Evolutionary conservation across 1,140 invertebrate species (phyloP), one percentile per base, ranked within the genome.

Genomic region (Drosophila ambigua): DNA sequence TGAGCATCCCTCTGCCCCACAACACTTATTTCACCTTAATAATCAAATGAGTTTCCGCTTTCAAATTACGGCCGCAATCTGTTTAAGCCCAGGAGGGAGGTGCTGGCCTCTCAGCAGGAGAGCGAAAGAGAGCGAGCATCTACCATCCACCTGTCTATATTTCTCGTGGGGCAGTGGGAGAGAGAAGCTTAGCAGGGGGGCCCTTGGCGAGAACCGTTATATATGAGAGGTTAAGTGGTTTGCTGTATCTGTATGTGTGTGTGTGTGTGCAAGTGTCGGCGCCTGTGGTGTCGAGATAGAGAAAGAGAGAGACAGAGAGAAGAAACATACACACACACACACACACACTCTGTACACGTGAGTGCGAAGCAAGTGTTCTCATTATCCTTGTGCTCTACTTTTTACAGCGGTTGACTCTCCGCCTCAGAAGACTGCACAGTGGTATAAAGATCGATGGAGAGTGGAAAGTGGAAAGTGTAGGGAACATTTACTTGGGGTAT

Each of bases 51-150:
- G 79, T 88, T 88, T 88, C 63, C 76, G 79, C 83, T 89, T 72
- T 83, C 79, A 88, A 87, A 88, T 88, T 88, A 88, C 79, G 83
- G 83, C 83, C 83, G 83, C 84, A 88, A 87, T 87, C 84, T 88
- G 83, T 83, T 88, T 87, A 88, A 72, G 69, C 79, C 76, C 72
- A 59, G 57, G 45, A 57, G 63, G 63, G 73, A 65, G 71, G 48
- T 44, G 71, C 44, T 41, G 39, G 53, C 58, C 15, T 23, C 49
- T 50, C 63, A 49, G 51, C 58, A 28, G 26, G 51, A 23, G 44
- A 55, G 54, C 44, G 31, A 20, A 20, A 4, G 11, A 39, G 11
- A 39, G n/a, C n/a, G 35, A 39, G 35, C 11, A 39, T 13, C 35
- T 39, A 13, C 63, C 58, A 63, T 55, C 59, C 52, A 50, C 55